These are phyloP conservation scores for Caenorhabditis tropicalis DNA, from an alignment of 1,140 invertebrate species.

Conservation along the genomic window DNA sequence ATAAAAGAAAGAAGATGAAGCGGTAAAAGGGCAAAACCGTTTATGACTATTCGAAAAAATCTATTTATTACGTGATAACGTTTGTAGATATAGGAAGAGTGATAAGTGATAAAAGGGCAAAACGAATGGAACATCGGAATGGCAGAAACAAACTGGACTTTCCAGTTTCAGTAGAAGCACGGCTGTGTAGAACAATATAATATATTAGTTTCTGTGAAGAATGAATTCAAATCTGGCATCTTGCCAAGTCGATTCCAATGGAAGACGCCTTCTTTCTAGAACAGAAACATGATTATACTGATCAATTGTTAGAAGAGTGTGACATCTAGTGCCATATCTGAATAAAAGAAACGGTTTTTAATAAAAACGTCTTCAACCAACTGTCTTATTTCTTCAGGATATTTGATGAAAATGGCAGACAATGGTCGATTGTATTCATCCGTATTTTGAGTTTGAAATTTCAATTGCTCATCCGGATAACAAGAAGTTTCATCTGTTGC, in stretches of 20 bases:
- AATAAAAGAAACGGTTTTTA: not conserved
- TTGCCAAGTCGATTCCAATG: constrained; percentile 2
- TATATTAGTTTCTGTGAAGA: constrained; percentile 7
- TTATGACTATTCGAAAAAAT: constrained; percentile 6
- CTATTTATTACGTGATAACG: not conserved
- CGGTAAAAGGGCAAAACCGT: constrained; percentile 5
- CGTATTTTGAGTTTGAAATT: constrained; percentile 55
- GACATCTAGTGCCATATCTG: constrained; percentile 55
- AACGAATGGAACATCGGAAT: constrained; percentile 38
- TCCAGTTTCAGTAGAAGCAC: constrained; percentile 8
- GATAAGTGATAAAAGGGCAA: not conserved
- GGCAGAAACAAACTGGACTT: constrained; percentile 34
- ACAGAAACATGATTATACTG: constrained; percentile 55
- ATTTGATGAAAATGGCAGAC: constrained; percentile 58
- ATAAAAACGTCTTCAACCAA: not conserved
- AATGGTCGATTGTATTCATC: constrained; percentile 55
- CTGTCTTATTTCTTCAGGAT: constrained; percentile 3
- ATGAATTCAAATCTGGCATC: constrained; percentile 22
- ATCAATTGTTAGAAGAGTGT: constrained; percentile 60
- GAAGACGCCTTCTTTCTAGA: constrained; percentile 51
- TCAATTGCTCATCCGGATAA: constrained; percentile 43
- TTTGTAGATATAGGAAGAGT: not conserved
- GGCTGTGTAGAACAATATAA: not conserved
- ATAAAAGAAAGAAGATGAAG: not conserved
- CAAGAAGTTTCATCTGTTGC: not conserved